Conservation (phyloP, 2,888 invertebrate genomes). For the Pristionchus maxplancki region DNA sequence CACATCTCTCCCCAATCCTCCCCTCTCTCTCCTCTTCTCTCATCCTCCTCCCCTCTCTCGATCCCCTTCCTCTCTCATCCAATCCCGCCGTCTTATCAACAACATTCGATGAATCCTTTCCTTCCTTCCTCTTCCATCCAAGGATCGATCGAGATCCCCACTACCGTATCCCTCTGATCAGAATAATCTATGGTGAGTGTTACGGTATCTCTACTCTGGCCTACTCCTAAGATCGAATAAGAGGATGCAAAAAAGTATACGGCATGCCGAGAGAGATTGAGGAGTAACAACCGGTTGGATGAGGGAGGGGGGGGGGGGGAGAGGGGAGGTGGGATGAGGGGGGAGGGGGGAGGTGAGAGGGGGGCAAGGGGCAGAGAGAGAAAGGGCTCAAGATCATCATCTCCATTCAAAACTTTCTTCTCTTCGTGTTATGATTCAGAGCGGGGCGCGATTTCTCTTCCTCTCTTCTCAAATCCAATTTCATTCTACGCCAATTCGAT, state of each 20-base stretch:
- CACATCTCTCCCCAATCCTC: background rate
- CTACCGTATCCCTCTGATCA: constrained; percentile 5
- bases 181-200: background rate
- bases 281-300: constrained; percentile 38
- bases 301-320: constrained; percentile 17
- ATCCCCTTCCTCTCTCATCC: constrained; percentile 6
- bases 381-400: constrained; percentile 47
- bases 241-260: constrained; percentile 19
- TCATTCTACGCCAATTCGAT: constrained; percentile 29
- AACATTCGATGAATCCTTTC: constrained; percentile 19
- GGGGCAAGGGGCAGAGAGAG: background rate
- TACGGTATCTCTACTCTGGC: background rate
- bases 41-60: background rate
- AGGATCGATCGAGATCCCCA: constrained; percentile 7
- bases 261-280: constrained; percentile 44
- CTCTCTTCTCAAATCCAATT: constrained; percentile 36
- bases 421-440: constrained; percentile 51
- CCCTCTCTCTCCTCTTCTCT: background rate
- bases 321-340: constrained; percentile 54
- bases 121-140: background rate
- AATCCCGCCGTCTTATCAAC: constrained; percentile 42
- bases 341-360: background rate
- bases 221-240: constrained; percentile 34
- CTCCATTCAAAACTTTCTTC: constrained; percentile 55
- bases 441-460: constrained; percentile 52